Evolutionary conservation across 2,888 invertebrate species (phyloP).

Genomic region (Chalcis sispes): DNA sequence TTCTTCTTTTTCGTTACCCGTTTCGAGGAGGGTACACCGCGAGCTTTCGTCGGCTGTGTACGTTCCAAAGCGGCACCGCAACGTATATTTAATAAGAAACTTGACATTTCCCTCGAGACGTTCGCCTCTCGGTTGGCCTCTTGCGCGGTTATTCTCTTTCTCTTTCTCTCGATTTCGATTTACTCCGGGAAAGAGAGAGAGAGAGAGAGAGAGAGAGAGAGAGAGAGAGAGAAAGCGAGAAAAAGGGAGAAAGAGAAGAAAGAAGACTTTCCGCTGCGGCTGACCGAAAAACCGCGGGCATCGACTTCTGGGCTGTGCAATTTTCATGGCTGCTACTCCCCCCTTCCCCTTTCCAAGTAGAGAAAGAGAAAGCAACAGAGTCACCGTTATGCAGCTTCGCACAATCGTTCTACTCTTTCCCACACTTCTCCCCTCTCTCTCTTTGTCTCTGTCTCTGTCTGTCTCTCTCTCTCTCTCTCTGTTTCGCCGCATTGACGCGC

Average conservation of each 20-base stretch:
- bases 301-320: constrained; percentile 14
- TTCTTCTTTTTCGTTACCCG: too few species aligned
- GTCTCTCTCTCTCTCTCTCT: too few species aligned
- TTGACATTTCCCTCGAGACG: constrained; percentile 62
- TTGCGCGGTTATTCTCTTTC: neutral
- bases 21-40: neutral
- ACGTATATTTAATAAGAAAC: constrained; percentile 65
- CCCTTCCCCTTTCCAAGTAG: too few species aligned
- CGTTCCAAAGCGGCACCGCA: too few species aligned
- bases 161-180: constrained; percentile 9
- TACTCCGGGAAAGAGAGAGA: neutral
- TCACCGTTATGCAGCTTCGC: too few species aligned
- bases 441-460: too few species aligned
- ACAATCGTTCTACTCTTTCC: too few species aligned
- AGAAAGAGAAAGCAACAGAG: too few species aligned
- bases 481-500: too few species aligned
- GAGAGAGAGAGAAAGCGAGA: neutral
- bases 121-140: constrained; percentile 40
- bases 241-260: neutral
- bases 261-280: constrained; percentile 7
- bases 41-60: constrained; percentile 52
- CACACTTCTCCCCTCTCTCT: too few species aligned
- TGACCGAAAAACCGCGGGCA: constrained; percentile 16
- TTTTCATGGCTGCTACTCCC: constrained; percentile 20
- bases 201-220: too few species aligned